Conservation (phyloP, 1,140 invertebrate species). For the Apis dorsata region DNA sequence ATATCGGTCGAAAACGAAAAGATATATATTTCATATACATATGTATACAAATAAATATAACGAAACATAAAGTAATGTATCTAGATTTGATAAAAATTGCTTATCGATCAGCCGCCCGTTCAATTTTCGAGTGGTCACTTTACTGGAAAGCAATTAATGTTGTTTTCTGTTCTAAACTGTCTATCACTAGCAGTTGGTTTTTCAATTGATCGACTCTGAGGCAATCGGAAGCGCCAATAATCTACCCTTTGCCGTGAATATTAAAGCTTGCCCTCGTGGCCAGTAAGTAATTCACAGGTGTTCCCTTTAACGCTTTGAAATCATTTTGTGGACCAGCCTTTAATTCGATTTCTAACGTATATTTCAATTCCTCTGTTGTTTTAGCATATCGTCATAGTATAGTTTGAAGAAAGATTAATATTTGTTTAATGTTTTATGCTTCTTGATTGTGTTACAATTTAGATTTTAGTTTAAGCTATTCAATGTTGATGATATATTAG, state of each 20-base stretch:
- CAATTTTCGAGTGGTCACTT: slow-evolving; percentile 34
- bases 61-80: slow-evolving; percentile 26
- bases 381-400: not conserved
- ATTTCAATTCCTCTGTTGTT: not conserved
- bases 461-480: too few species aligned
- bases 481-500: too few species aligned
- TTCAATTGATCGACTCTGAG: slow-evolving; percentile 44
- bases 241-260: slow-evolving; percentile 13
- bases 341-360: not conserved
- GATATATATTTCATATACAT: too few species aligned
- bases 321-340: not conserved
- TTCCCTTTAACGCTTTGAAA: not conserved
- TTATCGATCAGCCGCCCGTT: slow-evolving; percentile 41
- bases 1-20: not conserved
- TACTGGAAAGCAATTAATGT: slow-evolving; percentile 46
- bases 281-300: not conserved
- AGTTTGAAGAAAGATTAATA: not conserved
- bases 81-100: slow-evolving; percentile 38
- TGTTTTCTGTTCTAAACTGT: slow-evolving; percentile 43
- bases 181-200: slow-evolving; percentile 41
- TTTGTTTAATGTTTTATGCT: too few species aligned
- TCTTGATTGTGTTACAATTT: too few species aligned
- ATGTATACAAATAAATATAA: not conserved
- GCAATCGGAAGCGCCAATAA: slow-evolving; percentile 15
- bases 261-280: not conserved